Evolutionary conservation across 2,888 invertebrate species (phyloP).

Genomic region (Cryptus viduatorius): DNA sequence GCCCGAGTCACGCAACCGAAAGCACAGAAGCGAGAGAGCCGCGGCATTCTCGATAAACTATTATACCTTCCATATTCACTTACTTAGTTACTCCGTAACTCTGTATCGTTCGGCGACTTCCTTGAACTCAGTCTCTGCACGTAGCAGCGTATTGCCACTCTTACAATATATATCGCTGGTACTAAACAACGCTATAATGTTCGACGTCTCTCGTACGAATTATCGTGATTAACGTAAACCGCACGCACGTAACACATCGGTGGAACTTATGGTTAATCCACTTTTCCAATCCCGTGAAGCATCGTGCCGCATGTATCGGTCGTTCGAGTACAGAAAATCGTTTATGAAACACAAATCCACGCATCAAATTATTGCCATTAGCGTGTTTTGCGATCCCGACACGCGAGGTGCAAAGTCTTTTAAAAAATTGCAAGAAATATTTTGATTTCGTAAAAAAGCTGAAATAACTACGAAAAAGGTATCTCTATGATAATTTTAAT

Average conservation of each 20-base stretch:
- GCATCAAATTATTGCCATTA: no score
- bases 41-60: conserved; percentile 1
- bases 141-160: conserved; percentile 11
- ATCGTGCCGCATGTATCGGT: background rate
- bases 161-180: conserved; percentile 11
- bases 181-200: conserved; percentile 13
- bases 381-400: no score
- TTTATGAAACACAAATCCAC: background rate
- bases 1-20: conserved; percentile 58
- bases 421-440: no score
- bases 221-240: conserved; percentile 54
- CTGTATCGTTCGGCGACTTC: conserved; percentile 44
- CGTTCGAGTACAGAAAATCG: background rate
- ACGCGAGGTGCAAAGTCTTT: no score
- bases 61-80: conserved; percentile 14
- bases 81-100: background rate
- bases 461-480: background rate
- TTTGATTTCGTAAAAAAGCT: background rate
- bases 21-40: conserved; percentile 32
- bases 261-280: conserved; percentile 14
- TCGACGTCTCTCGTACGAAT: conserved; percentile 42
- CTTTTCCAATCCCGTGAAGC: background rate
- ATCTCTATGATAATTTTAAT: no score
- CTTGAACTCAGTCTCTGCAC: conserved; percentile 52
- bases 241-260: conserved; percentile 52